Conservation (phyloP, 2,888 invertebrate genomes). For the Neoitamus cyanurus region DNA sequence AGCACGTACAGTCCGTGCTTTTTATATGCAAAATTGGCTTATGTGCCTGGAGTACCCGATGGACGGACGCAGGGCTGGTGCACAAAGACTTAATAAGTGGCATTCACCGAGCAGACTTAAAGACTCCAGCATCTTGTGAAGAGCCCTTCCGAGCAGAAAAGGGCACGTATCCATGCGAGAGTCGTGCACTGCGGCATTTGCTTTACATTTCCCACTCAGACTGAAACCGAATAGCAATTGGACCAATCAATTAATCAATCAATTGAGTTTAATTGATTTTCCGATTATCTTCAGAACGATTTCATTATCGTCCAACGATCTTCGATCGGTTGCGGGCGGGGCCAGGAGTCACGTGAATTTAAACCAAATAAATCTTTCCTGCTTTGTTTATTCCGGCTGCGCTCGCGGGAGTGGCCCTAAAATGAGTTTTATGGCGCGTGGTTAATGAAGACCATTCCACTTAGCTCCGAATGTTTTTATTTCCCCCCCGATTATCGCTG, state of each 20-base stretch:
- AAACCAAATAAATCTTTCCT: neutral
- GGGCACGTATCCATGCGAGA: neutral
- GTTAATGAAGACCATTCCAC: neutral
- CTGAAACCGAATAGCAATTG: neutral
- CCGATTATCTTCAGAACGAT: neutral
- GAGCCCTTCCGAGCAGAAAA: neutral
- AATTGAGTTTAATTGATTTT: neutral
- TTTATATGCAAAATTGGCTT: constrained; percentile 41
- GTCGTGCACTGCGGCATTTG: neutral
- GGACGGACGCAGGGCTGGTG: neutral
- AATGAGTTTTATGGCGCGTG: neutral
- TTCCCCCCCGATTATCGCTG: neutral
- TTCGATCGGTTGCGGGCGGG: neutral
- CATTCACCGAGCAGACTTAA: neutral
- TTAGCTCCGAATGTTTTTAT: neutral
- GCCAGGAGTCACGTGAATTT: neutral
- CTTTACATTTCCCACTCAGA: neutral
- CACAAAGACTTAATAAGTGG: constrained; percentile 17
- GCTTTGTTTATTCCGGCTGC: neutral
- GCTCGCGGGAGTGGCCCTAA: neutral
- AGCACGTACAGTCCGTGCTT: neutral
- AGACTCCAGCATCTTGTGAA: neutral
- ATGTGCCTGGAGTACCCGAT: constrained; percentile 43
- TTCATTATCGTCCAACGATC: neutral
- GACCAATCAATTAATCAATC: constrained; percentile 1